Conservation (phyloP, 2,888 invertebrate genomes). For the Tethea ocularis region DNA sequence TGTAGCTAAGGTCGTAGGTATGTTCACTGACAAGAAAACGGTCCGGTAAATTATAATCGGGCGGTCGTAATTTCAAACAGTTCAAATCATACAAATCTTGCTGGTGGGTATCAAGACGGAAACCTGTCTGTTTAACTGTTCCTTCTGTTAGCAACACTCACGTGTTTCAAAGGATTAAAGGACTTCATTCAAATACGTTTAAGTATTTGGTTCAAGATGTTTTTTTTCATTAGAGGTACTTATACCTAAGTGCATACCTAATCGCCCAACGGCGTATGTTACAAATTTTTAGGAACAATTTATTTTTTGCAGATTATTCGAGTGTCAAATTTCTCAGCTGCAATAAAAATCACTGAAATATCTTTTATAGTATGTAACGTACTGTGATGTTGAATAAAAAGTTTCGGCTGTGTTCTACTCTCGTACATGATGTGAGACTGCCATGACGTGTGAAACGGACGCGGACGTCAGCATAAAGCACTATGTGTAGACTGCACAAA, state of each 20-base stretch:
- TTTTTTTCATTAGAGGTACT: no score
- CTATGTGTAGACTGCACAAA: neutral
- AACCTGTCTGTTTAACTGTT: conserved; percentile 1
- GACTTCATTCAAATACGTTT: neutral
- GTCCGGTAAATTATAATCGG: no score
- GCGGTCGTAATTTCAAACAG: no score
- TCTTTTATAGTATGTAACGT: neutral
- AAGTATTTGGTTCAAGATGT: no score
- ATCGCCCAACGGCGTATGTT: no score
- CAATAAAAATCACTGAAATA: no score
- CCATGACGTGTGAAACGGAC: neutral
- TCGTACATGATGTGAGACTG: neutral
- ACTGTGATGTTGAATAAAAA: neutral
- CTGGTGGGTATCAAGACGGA: neutral
- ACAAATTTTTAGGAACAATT: no score
- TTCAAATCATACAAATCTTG: neutral
- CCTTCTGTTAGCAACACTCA: neutral
- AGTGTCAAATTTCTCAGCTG: no score
- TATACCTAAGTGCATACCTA: no score
- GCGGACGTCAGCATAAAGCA: neutral
- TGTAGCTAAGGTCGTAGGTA: no score
- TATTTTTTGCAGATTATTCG: no score
- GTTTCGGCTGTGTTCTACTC: neutral
- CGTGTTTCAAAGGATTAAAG: neutral
- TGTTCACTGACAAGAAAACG: no score